A percentile compares a stretch with the other conserved stretches of the same genome.
Evolutionary conservation across 1,140 invertebrate genomes (phyloP).

Genomic region (Anastrepha ludens): DNA sequence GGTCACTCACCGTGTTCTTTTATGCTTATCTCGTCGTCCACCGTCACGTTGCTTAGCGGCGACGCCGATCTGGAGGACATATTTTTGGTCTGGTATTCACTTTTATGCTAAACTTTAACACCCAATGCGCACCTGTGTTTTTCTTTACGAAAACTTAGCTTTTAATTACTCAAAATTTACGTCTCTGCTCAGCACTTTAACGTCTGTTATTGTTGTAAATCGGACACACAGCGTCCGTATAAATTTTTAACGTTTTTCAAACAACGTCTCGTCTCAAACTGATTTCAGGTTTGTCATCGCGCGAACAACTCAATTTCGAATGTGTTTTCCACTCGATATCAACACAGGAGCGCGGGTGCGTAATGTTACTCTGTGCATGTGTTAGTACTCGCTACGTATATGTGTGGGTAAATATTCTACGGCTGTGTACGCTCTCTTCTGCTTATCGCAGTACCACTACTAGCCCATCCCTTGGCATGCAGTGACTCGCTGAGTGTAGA

Average conservation of each 20-base stretch:
- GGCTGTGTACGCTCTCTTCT: not conserved
- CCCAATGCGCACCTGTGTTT: too few species aligned
- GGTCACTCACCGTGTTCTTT: conserved; percentile 69
- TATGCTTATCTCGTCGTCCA: conserved; percentile 72
- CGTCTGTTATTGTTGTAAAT: not conserved
- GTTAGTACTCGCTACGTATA: not conserved
- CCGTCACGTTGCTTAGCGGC: conserved; percentile 73
- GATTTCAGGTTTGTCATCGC: conserved; percentile 62
- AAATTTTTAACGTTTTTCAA: conserved; percentile 63
- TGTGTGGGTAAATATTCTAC: not conserved
- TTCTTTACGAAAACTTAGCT: not conserved
- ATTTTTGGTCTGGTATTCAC: conserved; percentile 60
- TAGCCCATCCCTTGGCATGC: not conserved
- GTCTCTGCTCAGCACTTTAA: not conserved
- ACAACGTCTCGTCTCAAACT: conserved; percentile 72
- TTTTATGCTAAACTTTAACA: not conserved
- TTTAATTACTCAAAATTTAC: not conserved
- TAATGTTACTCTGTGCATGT: not conserved
- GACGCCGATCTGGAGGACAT: conserved; percentile 73
- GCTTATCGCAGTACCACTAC: conserved; percentile 14
- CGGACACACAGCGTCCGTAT: not conserved
- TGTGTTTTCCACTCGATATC: conserved; percentile 50
- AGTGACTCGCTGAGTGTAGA: not conserved
- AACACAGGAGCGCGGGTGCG: not conserved
- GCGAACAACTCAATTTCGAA: conserved; percentile 72